Base-by-base conservation (phyloP, 2,888 invertebrate genomes). In the Clistopyga incitator region DNA sequence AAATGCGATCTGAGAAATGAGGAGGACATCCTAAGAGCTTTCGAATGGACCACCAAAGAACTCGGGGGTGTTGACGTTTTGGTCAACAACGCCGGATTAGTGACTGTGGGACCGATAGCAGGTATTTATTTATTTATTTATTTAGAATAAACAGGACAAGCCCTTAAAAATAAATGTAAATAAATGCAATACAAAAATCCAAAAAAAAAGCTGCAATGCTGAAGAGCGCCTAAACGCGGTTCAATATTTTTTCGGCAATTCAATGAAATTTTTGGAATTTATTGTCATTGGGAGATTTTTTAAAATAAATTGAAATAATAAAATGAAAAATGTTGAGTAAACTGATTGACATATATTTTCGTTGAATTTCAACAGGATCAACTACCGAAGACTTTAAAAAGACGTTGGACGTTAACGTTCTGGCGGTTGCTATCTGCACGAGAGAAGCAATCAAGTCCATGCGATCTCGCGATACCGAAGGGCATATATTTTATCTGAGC, bases 61-160 rank as follows among this genome's bases (percentile, higher is more conserved):
- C 87, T 92, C 15, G 94, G 94, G 1, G 93, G 93, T 1, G 91
- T 94, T 34, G 93, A 94, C 85, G 90, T 94, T 1, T 92, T 94
- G 80, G 88, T 94, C 42, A 94, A 94, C 88, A 94, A 94, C 86
- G 94, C 94, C 1, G 94, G 93, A 2, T 84, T 94, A 10, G 88
- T 90, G 3, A 86, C 90, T 6, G 13, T 56, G 4, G 75, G 78
- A 18, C 45, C 78, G 3, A 76, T 88, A 13, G 71, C 85, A 11
- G 88, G 88, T 88, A n/a, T n/a, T n/a, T n/a, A n/a, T n/a, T n/a
- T n/a, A n/a, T n/a, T n/a, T n/a, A n/a, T n/a, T n/a, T n/a, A n/a
- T n/a, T n/a, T n/a, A n/a, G n/a, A n/a, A n/a, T n/a, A n/a, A n/a
- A n/a, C n/a, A n/a, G n/a, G n/a, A n/a, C n/a, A n/a, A n/a, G n/a